Conservation (phyloP, 2,797 vertebrate genomes). For the Syngnathus acus region DNA sequence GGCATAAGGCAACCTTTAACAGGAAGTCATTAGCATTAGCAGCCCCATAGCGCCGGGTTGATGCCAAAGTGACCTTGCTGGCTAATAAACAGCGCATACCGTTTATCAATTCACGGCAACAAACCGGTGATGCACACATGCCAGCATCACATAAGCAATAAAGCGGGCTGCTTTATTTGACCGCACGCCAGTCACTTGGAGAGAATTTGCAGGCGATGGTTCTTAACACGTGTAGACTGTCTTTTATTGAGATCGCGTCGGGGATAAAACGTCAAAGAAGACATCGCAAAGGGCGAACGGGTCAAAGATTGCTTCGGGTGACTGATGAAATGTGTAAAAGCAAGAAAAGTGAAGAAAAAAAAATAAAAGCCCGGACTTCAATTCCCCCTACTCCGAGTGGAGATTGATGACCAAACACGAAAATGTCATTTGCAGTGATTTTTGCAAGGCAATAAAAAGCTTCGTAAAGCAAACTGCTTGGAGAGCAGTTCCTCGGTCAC, state of each 20-base stretch:
- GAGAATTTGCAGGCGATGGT: conserved; percentile 52
- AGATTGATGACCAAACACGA: conserved; percentile 32
- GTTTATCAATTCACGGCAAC: conserved; percentile 25
- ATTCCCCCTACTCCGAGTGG: conserved; percentile 31
- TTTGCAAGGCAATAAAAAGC: conserved; percentile 43
- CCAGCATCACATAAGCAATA: not conserved
- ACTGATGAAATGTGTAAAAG: conserved; percentile 36
- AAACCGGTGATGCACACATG: conserved; percentile 11
- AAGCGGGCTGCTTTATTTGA: conserved; percentile 26
- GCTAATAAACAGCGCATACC: conserved; percentile 15
- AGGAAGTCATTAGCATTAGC: conserved; percentile 39
- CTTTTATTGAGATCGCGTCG: conserved; percentile 30
- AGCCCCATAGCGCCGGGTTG: conserved; percentile 26
- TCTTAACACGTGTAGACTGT: conserved; percentile 17
- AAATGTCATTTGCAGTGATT: conserved; percentile 47
- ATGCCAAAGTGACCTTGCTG: conserved; percentile 41
- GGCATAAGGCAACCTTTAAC: conserved; percentile 23
- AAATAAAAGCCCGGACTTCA: conserved; percentile 8
- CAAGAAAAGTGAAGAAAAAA: not conserved
- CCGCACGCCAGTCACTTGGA: conserved; percentile 45
- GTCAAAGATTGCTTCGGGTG: conserved; percentile 37
- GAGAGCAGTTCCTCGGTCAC: conserved; percentile 35
- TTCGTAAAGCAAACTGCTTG: conserved; percentile 46
- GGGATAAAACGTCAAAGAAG: conserved; percentile 22
- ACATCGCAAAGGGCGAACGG: conserved; percentile 39